phyloP scores from a whole-genome alignment of 2,113 vertebrate species.

The Barnardius zonarius region DNA sequence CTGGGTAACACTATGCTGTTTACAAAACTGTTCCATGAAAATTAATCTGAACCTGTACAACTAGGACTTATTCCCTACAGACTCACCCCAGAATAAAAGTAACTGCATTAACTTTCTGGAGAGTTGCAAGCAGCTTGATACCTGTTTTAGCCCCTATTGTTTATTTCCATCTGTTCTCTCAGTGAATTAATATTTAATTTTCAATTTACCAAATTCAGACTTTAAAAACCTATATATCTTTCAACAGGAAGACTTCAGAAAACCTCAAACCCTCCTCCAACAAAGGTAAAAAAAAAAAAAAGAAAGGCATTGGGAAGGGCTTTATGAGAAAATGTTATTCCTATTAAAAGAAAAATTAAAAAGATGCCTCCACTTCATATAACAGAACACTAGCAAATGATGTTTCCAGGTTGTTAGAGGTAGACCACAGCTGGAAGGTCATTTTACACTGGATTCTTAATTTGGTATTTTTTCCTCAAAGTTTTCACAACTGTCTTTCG shows the following conservation, averaged over 20 bases:
- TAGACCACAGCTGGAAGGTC: not conserved
- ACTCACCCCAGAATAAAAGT: not conserved
- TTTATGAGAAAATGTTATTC: not conserved
- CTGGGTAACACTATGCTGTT: not conserved
- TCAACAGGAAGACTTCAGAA: not conserved
- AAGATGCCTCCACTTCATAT: not conserved
- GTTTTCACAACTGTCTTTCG: not conserved
- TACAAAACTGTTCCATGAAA: not conserved
- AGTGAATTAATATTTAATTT: slow-evolving; percentile 35
- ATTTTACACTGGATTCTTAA: not conserved
- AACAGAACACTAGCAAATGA: not conserved
- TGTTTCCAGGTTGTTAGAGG: not conserved
- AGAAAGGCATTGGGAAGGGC: not conserved
- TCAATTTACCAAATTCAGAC: not conserved
- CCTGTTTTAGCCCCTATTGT: not conserved
- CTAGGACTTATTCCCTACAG: not conserved
- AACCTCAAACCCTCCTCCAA: not conserved
- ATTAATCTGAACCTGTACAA: not conserved
- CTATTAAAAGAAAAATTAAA: not conserved
- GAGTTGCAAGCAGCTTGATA: not conserved
- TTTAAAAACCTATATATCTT: not conserved
- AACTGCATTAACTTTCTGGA: not conserved
- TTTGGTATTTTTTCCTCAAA: not conserved
- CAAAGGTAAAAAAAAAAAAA: not conserved
- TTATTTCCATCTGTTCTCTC: not conserved